phyloP scores from a whole-genome alignment of 1,140 invertebrate genomes.

The Gryon sp. region DNA sequence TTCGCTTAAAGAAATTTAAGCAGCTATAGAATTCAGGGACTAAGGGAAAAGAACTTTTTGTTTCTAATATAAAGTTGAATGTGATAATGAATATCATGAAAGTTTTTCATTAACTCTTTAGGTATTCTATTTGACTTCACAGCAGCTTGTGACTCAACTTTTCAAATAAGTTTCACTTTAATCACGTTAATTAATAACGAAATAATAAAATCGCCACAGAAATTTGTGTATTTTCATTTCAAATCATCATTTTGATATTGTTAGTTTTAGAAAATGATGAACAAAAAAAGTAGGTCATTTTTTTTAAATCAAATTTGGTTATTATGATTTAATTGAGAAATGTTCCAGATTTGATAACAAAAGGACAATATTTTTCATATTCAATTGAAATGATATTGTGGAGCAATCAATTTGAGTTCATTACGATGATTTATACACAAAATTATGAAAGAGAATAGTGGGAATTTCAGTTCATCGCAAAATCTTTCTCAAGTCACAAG shows the following conservation, averaged over 20 bases:
- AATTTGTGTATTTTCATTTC: too few species aligned
- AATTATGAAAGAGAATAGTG: slow-evolving; percentile 15
- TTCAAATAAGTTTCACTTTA: slow-evolving; percentile 23
- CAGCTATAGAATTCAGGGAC: too few species aligned
- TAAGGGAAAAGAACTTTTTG: slow-evolving; percentile 3
- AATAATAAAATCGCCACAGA: too few species aligned
- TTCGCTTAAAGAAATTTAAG: neutral
- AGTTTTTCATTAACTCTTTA: slow-evolving; percentile 32
- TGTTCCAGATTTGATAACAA: too few species aligned
- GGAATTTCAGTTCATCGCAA: slow-evolving; percentile 21
- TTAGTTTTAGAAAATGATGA: too few species aligned
- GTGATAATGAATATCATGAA: slow-evolving; percentile 22
- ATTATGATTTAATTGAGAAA: too few species aligned
- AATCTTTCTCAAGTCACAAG: slow-evolving; percentile 13
- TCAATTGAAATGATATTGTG: neutral
- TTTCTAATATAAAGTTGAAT: slow-evolving; percentile 16
- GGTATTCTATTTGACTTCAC: slow-evolving; percentile 31
- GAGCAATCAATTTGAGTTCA: slow-evolving; percentile 26
- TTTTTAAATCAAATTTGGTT: too few species aligned
- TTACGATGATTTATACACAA: slow-evolving; percentile 31
- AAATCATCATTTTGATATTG: too few species aligned
- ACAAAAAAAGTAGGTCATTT: too few species aligned
- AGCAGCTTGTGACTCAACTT: slow-evolving; percentile 9
- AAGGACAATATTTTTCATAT: neutral
- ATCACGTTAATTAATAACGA: too few species aligned